phyloP scores from a whole-genome alignment of 2,797 vertebrate genomes.

The Lemur catta region DNA sequence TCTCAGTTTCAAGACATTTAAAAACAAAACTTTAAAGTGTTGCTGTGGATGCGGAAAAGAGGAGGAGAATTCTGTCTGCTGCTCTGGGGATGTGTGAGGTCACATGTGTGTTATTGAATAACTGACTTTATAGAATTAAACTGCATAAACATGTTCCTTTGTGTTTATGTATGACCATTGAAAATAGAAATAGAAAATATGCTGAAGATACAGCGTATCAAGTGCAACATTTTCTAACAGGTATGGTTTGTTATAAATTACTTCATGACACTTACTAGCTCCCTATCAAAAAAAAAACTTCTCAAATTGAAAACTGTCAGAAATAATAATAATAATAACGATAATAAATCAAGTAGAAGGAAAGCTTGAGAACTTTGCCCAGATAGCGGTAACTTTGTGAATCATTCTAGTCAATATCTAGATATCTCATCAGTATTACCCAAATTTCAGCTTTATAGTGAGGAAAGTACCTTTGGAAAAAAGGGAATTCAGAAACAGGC shows the following conservation, averaged over 20 bases:
- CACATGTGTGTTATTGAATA: neutral
- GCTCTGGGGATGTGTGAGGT: neutral
- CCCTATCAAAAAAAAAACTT: neutral
- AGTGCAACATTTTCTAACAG: constrained; percentile 4
- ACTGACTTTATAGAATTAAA: neutral
- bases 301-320: neutral
- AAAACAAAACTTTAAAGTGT: constrained; percentile 1
- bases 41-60: neutral
- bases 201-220: neutral
- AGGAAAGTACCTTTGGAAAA: neutral
- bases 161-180: neutral
- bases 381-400: neutral
- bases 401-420: neutral
- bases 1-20: constrained; percentile 36
- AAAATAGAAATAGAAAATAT: constrained; percentile 4
- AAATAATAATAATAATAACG: neutral
- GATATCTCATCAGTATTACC: neutral
- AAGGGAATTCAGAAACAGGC: neutral
- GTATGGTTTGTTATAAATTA: neutral
- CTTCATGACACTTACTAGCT: neutral
- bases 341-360: neutral
- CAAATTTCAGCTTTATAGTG: constrained; percentile 9
- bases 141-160: neutral
- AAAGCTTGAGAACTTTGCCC: neutral
- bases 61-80: constrained; percentile 33